Evolutionary conservation across 2,113 vertebrate genomes (phyloP).

Genomic region (Gambusia affinis): DNA sequence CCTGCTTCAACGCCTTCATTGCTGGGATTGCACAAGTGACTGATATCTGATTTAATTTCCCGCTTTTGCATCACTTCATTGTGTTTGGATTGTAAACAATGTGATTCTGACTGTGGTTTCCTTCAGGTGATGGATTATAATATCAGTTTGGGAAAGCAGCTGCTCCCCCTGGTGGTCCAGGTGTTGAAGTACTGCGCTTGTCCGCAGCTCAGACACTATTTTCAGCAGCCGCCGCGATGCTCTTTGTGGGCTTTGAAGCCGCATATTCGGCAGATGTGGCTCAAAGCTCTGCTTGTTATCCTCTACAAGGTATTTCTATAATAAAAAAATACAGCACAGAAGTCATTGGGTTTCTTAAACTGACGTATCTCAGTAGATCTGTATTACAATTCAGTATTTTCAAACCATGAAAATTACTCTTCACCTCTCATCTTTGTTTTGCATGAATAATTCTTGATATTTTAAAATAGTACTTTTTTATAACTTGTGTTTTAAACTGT

Average conservation of each 20-base stretch:
- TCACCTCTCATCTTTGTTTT: too few relatives aligned
- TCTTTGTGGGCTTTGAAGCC: conserved; percentile 96
- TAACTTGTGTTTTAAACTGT: too few relatives aligned
- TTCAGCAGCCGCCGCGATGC: conserved; percentile 97
- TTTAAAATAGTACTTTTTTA: too few relatives aligned
- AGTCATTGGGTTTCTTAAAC: background rate
- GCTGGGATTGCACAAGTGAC: conserved; percentile 95
- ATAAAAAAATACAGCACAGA: background rate
- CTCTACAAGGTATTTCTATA: conserved; percentile 90
- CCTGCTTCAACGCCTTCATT: conserved; percentile 98
- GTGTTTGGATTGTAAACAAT: background rate
- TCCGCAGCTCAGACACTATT: conserved; percentile 96
- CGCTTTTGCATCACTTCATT: background rate
- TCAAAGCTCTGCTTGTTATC: conserved; percentile 95
- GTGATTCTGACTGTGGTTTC: conserved; percentile 8
- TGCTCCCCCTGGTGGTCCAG: conserved; percentile 96
- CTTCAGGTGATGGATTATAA: conserved; percentile 98
- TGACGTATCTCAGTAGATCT: background rate
- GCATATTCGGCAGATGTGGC: conserved; percentile 98
- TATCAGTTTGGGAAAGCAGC: conserved; percentile 94
- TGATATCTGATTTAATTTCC: conserved; percentile 13
- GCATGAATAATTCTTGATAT: too few relatives aligned
- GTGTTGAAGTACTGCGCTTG: conserved; percentile 97
- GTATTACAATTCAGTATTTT: too few relatives aligned
- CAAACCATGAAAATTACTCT: too few relatives aligned